Evolutionary conservation across 1,140 invertebrate species (phyloP).

Genomic region (Papilio machaon): DNA sequence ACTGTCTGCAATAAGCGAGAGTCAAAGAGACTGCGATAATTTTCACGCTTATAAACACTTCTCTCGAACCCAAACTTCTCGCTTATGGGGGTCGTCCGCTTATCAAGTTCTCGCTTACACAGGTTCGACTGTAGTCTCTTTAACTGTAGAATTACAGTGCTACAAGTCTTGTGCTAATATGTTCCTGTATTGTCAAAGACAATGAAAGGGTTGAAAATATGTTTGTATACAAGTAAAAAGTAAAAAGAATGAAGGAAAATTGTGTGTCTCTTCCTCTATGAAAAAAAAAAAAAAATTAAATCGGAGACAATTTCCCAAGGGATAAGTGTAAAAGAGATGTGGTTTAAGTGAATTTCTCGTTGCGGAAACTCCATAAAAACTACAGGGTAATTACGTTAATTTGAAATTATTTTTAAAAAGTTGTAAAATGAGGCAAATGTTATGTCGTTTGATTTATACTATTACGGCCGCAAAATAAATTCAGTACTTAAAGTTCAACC

Average conservation of each 20-base stretch:
- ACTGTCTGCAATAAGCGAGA: no score
- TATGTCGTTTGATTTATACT: constrained; percentile 59
- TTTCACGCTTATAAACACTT: no score
- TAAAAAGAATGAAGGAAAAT: neutral
- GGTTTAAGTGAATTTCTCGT: neutral
- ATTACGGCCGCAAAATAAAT: constrained; percentile 65
- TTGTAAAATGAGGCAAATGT: constrained; percentile 42
- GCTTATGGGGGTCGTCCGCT: no score
- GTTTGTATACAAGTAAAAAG: neutral
- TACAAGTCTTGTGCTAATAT: no score
- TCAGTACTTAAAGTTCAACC: constrained; percentile 66
- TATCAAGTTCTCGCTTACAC: no score
- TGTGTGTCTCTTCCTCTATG: neutral
- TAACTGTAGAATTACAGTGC: no score
- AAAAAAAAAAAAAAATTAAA: neutral
- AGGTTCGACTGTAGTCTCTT: no score
- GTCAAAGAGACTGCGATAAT: no score
- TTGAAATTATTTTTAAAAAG: constrained; percentile 36
- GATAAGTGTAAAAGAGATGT: neutral
- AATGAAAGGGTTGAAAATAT: no score
- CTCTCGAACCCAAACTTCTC: no score
- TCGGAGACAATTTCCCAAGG: neutral
- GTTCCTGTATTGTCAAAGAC: no score
- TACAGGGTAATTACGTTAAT: neutral
- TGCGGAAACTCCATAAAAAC: neutral